These are phyloP conservation scores for Telmatherina bonti DNA, from an alignment of 2,797 vertebrate genomes.

Conservation along the genomic window DNA sequence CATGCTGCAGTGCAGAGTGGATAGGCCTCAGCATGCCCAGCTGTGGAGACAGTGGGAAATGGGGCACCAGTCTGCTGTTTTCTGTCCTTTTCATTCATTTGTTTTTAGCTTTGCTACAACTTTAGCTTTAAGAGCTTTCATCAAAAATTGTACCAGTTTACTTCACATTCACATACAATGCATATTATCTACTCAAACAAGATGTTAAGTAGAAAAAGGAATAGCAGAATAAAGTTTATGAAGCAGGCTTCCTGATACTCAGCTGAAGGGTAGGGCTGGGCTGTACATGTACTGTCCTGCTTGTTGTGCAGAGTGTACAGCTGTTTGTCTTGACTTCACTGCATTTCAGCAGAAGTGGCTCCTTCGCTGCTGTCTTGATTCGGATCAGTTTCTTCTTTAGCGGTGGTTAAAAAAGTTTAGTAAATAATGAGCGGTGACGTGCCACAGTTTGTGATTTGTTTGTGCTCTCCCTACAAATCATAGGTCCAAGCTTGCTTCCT, in stretches of 20 bases:
- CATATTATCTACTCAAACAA: constrained; percentile 2
- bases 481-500: background rate
- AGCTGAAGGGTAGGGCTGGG: constrained; percentile 45
- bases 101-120: constrained; percentile 12
- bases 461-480: constrained; percentile 6
- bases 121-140: constrained; percentile 15
- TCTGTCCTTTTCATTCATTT: constrained; percentile 24
- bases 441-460: constrained; percentile 1
- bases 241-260: constrained; percentile 25
- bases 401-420: constrained; percentile 7
- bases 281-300: constrained; percentile 55
- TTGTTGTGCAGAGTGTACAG: constrained; percentile 43
- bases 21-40: constrained; percentile 40
- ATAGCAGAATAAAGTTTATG: constrained; percentile 8
- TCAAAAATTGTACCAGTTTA: background rate
- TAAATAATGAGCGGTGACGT: background rate
- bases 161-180: constrained; percentile 7
- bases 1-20: constrained; percentile 14
- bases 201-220: constrained; percentile 1
- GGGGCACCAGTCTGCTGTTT: constrained; percentile 2
- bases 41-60: constrained; percentile 24
- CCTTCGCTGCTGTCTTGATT: background rate
- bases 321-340: constrained; percentile 58
- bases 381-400: constrained; percentile 5
- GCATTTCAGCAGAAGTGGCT: constrained; percentile 33